Base-by-base conservation (phyloP, 64 coral and sea anemone genomes). In the Porites australiensis region DNA sequence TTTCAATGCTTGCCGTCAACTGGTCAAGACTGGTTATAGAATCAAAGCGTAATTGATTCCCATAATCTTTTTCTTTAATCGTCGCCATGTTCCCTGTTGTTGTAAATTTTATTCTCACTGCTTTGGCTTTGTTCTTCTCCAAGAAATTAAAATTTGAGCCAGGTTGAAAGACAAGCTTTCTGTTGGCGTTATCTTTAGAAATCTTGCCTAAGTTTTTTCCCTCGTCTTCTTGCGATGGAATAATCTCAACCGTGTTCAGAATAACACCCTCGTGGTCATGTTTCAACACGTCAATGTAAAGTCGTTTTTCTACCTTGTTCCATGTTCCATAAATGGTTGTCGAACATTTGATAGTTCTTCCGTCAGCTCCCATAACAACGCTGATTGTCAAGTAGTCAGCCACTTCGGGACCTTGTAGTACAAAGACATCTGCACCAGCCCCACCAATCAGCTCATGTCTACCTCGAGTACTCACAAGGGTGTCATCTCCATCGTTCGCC, bases 271-370 rank as follows among this genome's bases (percentile, higher is more conserved):
- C 48, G 55, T 79, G 77, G 13, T 79, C 77, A 59, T 79, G 4
- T 79, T 79, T 15, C 21, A 79, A 37, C 5, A 79, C 49, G 50
- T 79, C 77, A 50, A 79, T 79, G 2, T 57, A 6, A 57, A 79
- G 50, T 55, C 21, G 16, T 54, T 55, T 14, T 43, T 79, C 50
- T 55, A 50, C 12, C 7, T 19, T 4, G 2, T 12, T 59, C 77
- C 77, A 79, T 55, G n/a, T 14, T 53, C 77, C 77, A 79, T 55
- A 79, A 21, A 79, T 79, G 77, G 77, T 79, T 19, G 77, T 79
- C 55, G 6, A 21, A 46, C 77, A 79, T 57, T 50, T 3, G 77
- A 79, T 79, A 11, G 77, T 79, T 19, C 8, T 57, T 55, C 77
- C 77, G 55, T 79, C 77, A 57, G n/a, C 55, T 54, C 77, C 77